phyloP scores from a whole-genome alignment of 2,888 invertebrate species.

The Acanthopleura granulata region DNA sequence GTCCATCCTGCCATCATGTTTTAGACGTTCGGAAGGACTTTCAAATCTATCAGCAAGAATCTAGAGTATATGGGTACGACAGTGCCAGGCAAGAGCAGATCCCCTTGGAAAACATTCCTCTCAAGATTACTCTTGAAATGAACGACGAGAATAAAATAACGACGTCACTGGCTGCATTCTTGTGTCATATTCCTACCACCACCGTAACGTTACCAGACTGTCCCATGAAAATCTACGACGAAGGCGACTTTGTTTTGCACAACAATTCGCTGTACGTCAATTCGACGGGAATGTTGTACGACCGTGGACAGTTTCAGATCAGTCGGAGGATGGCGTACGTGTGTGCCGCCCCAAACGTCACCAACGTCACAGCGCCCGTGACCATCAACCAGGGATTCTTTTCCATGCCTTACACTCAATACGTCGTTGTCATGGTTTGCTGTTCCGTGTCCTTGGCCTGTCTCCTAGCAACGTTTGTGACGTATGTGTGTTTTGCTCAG shows the following conservation, averaged over 20 bases:
- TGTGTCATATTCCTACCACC: background rate
- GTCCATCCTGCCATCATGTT: background rate
- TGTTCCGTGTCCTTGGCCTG: constrained; percentile 8
- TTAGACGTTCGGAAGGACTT: background rate
- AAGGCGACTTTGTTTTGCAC: background rate
- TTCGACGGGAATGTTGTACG: background rate
- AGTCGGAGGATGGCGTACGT: background rate
- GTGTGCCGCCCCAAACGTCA: background rate
- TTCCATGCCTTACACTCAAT: background rate
- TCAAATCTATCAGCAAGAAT: background rate
- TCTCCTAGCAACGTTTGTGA: constrained; percentile 16
- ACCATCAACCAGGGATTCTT: background rate
- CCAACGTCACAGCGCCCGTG: background rate
- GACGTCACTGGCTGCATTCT: background rate
- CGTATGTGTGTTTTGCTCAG: constrained; percentile 1
- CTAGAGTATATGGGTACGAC: background rate
- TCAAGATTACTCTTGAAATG: background rate
- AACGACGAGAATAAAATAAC: background rate
- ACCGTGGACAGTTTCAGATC: background rate
- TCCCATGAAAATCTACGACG: background rate
- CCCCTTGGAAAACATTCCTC: background rate
- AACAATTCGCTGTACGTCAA: background rate
- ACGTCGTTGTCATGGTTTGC: constrained; percentile 8
- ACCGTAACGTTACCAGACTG: background rate
- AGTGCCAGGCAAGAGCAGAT: background rate